phyloP scores from a whole-genome alignment of 2,797 vertebrate species.

The Mus spretus region DNA sequence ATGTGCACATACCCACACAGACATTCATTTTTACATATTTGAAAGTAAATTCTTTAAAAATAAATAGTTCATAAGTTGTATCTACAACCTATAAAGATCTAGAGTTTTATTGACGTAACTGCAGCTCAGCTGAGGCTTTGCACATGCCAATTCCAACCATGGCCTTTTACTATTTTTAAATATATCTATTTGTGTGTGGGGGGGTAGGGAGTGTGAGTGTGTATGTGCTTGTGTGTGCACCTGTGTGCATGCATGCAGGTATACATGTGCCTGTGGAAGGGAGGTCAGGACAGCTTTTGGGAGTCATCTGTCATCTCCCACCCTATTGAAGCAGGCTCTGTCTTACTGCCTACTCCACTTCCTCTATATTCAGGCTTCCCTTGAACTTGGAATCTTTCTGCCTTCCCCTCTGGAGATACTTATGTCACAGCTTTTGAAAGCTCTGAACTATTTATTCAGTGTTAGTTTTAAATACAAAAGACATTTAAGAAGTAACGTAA shows the following conservation, averaged over 20 bases:
- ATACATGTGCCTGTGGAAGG: not conserved
- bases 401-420: not conserved
- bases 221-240: not conserved
- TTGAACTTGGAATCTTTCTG: not conserved
- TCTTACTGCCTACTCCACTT: not conserved
- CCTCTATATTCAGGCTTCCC: not conserved
- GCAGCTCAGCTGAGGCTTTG: not conserved
- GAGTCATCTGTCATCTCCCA: not conserved
- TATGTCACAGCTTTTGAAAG: not conserved
- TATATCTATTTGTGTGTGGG: too few species aligned
- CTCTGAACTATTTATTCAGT: not conserved
- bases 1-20: not conserved
- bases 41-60: not conserved
- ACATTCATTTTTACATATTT: not conserved
- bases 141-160: not conserved
- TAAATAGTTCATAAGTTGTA: conserved; percentile 8
- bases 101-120: not conserved
- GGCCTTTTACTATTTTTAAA: not conserved
- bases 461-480: conserved; percentile 20
- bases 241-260: not conserved
- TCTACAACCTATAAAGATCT: conserved; percentile 33
- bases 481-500: not conserved
- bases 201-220: too few species aligned
- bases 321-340: not conserved
- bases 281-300: not conserved